Evolutionary conservation across 2,797 vertebrate genomes (phyloP).

Genomic region (Ibycter americanus): DNA sequence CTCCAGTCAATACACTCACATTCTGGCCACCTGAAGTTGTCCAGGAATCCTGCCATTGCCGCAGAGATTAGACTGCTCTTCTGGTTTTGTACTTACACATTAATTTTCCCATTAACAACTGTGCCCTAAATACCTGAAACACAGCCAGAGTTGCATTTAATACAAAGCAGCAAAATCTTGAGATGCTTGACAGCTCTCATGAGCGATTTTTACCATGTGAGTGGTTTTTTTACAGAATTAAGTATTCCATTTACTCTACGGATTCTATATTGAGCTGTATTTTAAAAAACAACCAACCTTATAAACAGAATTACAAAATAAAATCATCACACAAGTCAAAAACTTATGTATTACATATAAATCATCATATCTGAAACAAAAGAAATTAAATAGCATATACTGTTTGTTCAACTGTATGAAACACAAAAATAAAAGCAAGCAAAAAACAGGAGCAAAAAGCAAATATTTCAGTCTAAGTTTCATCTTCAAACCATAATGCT

Average conservation of each 20-base stretch:
- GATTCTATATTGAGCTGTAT: background rate
- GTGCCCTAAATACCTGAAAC: slow-evolving; percentile 1
- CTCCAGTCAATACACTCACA: slow-evolving; percentile 92
- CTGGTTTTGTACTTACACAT: background rate
- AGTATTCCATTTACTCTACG: background rate
- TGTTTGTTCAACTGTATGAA: background rate
- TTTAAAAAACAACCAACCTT: background rate
- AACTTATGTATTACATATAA: background rate
- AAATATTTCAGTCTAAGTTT: background rate
- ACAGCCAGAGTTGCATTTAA: background rate
- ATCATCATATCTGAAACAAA: background rate
- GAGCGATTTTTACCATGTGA: background rate
- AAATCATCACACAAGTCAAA: background rate
- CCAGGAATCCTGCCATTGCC: slow-evolving; percentile 90
- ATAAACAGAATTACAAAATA: background rate
- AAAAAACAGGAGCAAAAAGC: background rate
- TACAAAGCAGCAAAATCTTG: accelerated
- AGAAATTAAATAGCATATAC: background rate
- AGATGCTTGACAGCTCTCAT: accelerated
- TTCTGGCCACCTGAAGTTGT: slow-evolving; percentile 90
- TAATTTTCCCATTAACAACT: slow-evolving; percentile 49
- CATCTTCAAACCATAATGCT: background rate
- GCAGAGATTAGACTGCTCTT: background rate
- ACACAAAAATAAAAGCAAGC: background rate
- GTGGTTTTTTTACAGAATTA: background rate